These are phyloP conservation scores for Pilophorus perplexus DNA, from an alignment of 2,888 invertebrate genomes.

Conservation along the genomic window DNA sequence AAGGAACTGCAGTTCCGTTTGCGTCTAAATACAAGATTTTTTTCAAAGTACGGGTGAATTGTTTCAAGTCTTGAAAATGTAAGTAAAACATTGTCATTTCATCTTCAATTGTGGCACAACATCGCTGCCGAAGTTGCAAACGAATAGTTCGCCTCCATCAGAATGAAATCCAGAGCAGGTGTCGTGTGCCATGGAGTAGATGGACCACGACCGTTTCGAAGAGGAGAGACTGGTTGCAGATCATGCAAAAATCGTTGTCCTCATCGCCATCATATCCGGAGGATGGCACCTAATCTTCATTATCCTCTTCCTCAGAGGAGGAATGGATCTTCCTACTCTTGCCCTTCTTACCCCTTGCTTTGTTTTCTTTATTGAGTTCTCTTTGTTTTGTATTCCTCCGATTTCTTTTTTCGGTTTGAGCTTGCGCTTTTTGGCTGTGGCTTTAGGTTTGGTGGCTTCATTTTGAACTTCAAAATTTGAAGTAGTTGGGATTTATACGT, in stretches of 20 bases:
- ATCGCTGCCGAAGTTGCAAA: conserved; percentile 6
- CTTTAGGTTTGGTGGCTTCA: no score
- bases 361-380: not conserved
- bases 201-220: not conserved
- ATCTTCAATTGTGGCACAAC: not conserved
- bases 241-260: conserved; percentile 8
- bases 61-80: no score
- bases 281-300: conserved; percentile 10
- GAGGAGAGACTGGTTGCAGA: conserved; percentile 3
- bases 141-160: not conserved
- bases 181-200: conserved; percentile 1
- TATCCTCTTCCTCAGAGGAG: no score
- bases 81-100: no score
- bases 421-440: no score
- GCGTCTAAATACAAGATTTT: no score
- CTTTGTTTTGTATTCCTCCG: not conserved
- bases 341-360: not conserved
- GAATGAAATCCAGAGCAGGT: conserved; percentile 3
- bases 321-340: not conserved
- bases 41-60: no score
- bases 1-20: no score
- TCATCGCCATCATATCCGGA: not conserved
- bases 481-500: no score
- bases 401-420: no score
- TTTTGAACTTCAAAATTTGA: no score